Base-by-base conservation (phyloP, 2,113 vertebrate species). In the Sorex fumeus region DNA sequence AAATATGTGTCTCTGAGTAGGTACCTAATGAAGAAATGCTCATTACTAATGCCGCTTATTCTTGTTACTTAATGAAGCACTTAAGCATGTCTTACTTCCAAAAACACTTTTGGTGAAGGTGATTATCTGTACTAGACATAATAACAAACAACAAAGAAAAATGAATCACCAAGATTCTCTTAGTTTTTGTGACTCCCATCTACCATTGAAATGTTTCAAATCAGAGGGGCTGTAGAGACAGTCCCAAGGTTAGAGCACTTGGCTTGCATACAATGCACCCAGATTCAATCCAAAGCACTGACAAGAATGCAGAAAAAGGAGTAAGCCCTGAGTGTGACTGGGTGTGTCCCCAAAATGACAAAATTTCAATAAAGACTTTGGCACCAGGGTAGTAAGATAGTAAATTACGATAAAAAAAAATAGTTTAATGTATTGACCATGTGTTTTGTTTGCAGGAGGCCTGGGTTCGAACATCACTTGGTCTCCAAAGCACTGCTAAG, bases 1-100 rank as follows among this genome's bases (percentile, higher is more conserved):
- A 92, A 90, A 84, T 34, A 80, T 88, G 32, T 19, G 40, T 40
- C 40, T 40, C 40, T 40, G 40, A 88, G 28, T n/a, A 60, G 57
- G 13, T n/a, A 5, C 32, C 13, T 64, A 47, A 47, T 19, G 23
- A 84, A 85, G 34, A 36, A 79, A 75, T 79, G 71, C 36, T 34
- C 8, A 30, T 2, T 53, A 43, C 47, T 76, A 70, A 70, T 71
- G 62, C 40, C 40, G 7, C 40, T 7, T 40, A 40, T 40, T 40
- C 40, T 40, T 40, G 3, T 40, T 40, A 40, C 40, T n/a, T n/a
- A n/a, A n/a, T n/a, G n/a, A n/a, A n/a, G n/a, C 40, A 40, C 40
- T 40, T 40, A 40, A 40, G 40, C 47, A 2, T 19, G 60, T 28
- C 19, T 79, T 83, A 32, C 40, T 86, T 57, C 43, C 21, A 57